phyloP scores from a whole-genome alignment of 2,888 invertebrate species.

The Patella caerulea region DNA sequence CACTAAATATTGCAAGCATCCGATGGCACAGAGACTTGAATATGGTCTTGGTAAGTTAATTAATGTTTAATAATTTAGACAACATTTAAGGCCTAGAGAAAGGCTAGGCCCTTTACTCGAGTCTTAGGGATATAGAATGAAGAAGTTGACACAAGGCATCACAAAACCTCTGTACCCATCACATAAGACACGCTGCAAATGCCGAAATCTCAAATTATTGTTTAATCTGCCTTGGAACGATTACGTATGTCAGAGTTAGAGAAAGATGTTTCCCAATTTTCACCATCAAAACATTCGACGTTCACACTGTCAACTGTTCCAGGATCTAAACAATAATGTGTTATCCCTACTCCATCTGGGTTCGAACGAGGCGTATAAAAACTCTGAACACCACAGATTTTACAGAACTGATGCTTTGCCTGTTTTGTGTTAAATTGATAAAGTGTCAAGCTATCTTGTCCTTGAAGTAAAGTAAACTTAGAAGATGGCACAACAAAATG shows the following conservation, averaged over 20 bases:
- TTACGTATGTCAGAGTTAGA: slow-evolving; percentile 45
- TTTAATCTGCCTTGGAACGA: slow-evolving; percentile 36
- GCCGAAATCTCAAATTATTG: too few species aligned
- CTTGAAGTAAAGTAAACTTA: slow-evolving; percentile 70
- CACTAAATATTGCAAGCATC: too few species aligned
- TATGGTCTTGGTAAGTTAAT: too few species aligned
- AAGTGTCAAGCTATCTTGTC: slow-evolving; percentile 70
- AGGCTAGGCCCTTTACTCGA: too few species aligned
- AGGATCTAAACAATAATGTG: slow-evolving; percentile 69
- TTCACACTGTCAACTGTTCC: slow-evolving; percentile 64
- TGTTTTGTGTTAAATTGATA: slow-evolving; percentile 73
- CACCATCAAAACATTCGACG: slow-evolving; percentile 67
- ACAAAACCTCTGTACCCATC: too few species aligned
- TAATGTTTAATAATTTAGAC: too few species aligned
- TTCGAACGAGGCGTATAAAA: slow-evolving; percentile 75
- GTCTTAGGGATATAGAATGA: too few species aligned
- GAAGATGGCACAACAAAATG: slow-evolving; percentile 73
- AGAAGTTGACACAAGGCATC: too few species aligned
- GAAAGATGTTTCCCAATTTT: slow-evolving; percentile 68
- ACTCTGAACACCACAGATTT: slow-evolving; percentile 74
- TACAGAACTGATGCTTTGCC: slow-evolving; percentile 74
- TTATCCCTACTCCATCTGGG: slow-evolving; percentile 73
- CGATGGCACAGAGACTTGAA: too few species aligned
- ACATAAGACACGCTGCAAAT: too few species aligned
- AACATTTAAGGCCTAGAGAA: too few species aligned